Evolutionary conservation across 1,140 invertebrate genomes (phyloP), one percentile per base, ranked within the genome.

Genomic region (Aricia agestis): DNA sequence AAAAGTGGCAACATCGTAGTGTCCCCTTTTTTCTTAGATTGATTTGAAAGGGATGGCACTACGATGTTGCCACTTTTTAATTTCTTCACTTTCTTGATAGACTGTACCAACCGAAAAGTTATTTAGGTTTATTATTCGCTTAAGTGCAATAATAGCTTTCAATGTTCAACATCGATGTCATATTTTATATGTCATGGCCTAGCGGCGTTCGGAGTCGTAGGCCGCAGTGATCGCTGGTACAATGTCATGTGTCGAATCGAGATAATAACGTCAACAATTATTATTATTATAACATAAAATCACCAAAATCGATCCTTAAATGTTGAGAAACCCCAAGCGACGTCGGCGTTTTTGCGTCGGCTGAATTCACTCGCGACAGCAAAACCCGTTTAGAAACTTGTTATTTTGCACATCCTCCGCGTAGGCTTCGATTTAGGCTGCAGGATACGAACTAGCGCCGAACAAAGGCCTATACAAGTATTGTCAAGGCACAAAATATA

Each of bases 401-500:
- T 85, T 85, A 79, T 82, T 81, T 74, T 69, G 75, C 78, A 82
- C 72, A 79, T 78, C 76, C 70, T 78, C 71, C 59, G 36, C 66
- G 58, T 77, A 71, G 70, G 70, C 66, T 72, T 59, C 73, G 76
- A 79, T 80, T 90, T 84, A 88, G 85, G 85, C 81, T 85, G 81
- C 82, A 87, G 87, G 86, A 86, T 87, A 86, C 83, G 81, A 84
- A 85, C 77, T 78, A 81, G 78, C 75, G 79, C 81, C 77, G 81
- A 87, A 89, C 87, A 91, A 89, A 91, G 84, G 81, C 86, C 85
- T 81, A 87, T 87, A 85, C 84, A 79, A 78, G 87, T 91, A 91
- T 91, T 91, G 89, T 91, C 89, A 91, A 91, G 89, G 89, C 87
- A 79, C 83, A 87, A 83, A 91, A 89, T 90, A 89, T 86, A 82